phyloP scores from a whole-genome alignment of 2,113 vertebrate species.

The Channa argus region DNA sequence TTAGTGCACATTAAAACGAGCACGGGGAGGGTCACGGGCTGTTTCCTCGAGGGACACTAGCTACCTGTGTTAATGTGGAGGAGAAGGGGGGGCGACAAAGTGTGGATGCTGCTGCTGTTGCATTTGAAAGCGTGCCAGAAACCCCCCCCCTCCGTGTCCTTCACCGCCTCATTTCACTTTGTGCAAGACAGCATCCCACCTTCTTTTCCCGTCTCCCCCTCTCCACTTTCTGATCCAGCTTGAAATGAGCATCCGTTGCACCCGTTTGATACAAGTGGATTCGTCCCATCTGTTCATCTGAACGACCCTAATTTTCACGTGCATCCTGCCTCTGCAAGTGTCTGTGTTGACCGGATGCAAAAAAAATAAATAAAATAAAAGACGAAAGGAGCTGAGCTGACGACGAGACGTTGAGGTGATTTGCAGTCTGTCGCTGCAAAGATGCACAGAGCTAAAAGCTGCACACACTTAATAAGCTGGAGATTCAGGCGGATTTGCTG shows the following conservation, averaged over 20 bases:
- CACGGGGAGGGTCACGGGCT: slow-evolving; percentile 52
- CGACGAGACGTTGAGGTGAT: slow-evolving; percentile 14
- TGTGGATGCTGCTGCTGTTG: slow-evolving; percentile 56
- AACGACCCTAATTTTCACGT: slow-evolving; percentile 34
- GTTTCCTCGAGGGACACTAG: slow-evolving; percentile 45
- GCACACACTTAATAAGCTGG: neutral
- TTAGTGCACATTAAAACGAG: slow-evolving; percentile 44
- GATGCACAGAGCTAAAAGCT: slow-evolving; percentile 4
- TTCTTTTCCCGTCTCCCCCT: slow-evolving; percentile 10
- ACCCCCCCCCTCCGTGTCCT: slow-evolving; percentile 70
- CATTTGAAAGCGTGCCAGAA: slow-evolving; percentile 72
- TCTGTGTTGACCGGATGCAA: slow-evolving; percentile 31
- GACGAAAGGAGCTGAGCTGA: neutral
- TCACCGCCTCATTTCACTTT: slow-evolving; percentile 72
- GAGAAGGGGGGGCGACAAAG: slow-evolving; percentile 14
- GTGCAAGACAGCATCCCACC: slow-evolving; percentile 61
- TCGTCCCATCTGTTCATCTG: slow-evolving; percentile 23
- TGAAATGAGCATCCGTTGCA: slow-evolving; percentile 46
- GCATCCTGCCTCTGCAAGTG: slow-evolving; percentile 31
- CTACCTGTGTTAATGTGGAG: slow-evolving; percentile 41
- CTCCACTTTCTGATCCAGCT: slow-evolving; percentile 51
- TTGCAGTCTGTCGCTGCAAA: slow-evolving; percentile 11
- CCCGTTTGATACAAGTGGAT: slow-evolving; percentile 27
- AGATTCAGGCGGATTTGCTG: slow-evolving; percentile 2
- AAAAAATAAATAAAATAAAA: too few species aligned